Base-by-base conservation (phyloP, 2,113 vertebrate species). In the Collichthys lucidus region DNA sequence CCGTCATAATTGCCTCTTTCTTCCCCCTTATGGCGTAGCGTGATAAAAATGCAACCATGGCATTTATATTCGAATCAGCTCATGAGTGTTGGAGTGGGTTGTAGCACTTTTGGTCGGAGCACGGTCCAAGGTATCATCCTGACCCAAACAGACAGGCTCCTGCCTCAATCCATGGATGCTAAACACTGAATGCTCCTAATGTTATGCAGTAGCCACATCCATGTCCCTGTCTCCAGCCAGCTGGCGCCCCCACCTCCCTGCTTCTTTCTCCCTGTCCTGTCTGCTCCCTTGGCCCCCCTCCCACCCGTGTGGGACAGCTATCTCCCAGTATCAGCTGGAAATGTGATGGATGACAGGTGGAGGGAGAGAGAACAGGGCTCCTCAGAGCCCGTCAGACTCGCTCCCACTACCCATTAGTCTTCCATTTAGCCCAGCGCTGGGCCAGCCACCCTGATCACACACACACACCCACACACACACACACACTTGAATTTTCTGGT, bases 371-470 rank as follows among this genome's bases (percentile, higher is more conserved):
- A 91, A 90, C 93, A 93, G 78, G 86, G 79, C 88, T 70, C 92
- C 94, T 95, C 75, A 85, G 90, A 88, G 81, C 88, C 86, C 89
- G 94, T 95, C 97, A 64, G 79, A 57, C 88, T 77, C 78, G 75
- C 84, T 95, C 90, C 76, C 77, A 53, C 65, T 75, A 49, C 68
- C 93, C 95, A 95, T 91, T 94, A 93, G 91, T 94, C 93, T 94
- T 91, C 79, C 77, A 83, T 94, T 94, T 93, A 88, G 76, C 77
- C 81, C 80, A 77, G 90, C 87, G 35, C 50, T 70, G 49, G 73
- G 84, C 91, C 88, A 85, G 89, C 93, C 94, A 92, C 93, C 91
- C 65, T 40, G 78, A 91, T 82, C 82, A 82, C 35, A 40, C 35
- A 40, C 35, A 40, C 35, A 40, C 35, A 35, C 35, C 8, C 35